Evolutionary conservation across 2,888 invertebrate genomes (phyloP).

Genomic region (Syrphus vitripennis): DNA sequence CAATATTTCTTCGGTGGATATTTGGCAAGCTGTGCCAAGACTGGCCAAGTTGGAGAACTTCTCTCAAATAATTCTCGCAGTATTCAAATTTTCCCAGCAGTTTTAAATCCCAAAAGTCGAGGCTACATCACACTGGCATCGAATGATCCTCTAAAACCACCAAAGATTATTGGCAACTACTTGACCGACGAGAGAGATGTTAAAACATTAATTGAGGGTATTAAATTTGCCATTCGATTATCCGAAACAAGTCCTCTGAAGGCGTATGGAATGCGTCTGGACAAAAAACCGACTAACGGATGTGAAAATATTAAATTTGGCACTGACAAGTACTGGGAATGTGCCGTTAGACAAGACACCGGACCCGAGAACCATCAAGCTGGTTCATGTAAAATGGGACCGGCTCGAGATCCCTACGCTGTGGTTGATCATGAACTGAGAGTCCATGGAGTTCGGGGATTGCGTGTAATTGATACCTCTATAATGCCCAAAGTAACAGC

Average conservation of each 20-base stretch:
- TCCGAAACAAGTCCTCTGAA: slow-evolving; percentile 86
- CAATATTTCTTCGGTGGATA: slow-evolving; percentile 94
- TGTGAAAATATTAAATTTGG: slow-evolving; percentile 90
- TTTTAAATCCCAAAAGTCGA: slow-evolving; percentile 92
- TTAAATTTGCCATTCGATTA: slow-evolving; percentile 88
- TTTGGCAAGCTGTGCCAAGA: slow-evolving; percentile 91
- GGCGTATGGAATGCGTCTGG: slow-evolving; percentile 88
- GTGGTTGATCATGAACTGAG: slow-evolving; percentile 87
- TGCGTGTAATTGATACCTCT: slow-evolving; percentile 90
- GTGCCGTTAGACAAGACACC: slow-evolving; percentile 86
- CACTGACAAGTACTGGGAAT: slow-evolving; percentile 88
- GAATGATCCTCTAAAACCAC: slow-evolving; percentile 90
- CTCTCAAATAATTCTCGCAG: slow-evolving; percentile 86
- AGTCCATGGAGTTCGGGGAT: slow-evolving; percentile 84
- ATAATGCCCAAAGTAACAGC: slow-evolving; percentile 90
- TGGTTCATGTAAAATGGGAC: slow-evolving; percentile 92
- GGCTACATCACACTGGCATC: slow-evolving; percentile 89
- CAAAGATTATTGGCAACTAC: slow-evolving; percentile 92
- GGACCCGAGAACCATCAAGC: slow-evolving; percentile 92
- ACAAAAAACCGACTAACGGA: slow-evolving; percentile 87
- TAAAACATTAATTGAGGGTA: slow-evolving; percentile 90
- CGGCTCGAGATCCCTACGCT: slow-evolving; percentile 86
- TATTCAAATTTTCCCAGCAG: slow-evolving; percentile 90
- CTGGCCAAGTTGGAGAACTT: slow-evolving; percentile 92
- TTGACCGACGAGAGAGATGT: slow-evolving; percentile 85